Conservation (phyloP, 2,113 vertebrate genomes). For the Pteropus alecto region DNA sequence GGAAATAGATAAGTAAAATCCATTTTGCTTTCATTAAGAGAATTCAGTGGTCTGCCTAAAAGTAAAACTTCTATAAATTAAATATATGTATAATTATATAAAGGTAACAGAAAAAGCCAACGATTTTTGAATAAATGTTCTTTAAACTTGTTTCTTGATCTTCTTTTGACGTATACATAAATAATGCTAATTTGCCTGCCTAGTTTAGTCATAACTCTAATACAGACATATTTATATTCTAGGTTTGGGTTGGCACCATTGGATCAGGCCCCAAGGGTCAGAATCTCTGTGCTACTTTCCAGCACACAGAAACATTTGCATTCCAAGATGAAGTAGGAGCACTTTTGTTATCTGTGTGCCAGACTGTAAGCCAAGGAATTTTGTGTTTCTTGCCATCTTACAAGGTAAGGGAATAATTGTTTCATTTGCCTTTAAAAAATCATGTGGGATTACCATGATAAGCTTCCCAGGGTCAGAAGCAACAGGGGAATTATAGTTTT, state of each 20-base stretch:
- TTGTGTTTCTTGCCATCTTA: slow-evolving; percentile 98
- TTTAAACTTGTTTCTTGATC: background rate
- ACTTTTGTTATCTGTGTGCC: slow-evolving; percentile 91
- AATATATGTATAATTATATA: background rate
- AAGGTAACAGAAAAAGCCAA: background rate
- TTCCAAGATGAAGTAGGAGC: slow-evolving; percentile 97
- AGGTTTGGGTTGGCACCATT: slow-evolving; percentile 98
- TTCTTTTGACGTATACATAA: background rate
- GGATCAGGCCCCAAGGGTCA: slow-evolving; percentile 91
- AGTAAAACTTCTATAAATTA: background rate
- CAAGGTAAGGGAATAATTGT: slow-evolving; percentile 86
- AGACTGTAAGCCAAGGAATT: slow-evolving; percentile 89
- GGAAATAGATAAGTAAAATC: background rate
- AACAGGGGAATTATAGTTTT: background rate
- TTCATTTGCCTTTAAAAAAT: slow-evolving; percentile 2
- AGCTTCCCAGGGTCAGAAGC: background rate
- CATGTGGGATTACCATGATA: background rate
- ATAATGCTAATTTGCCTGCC: slow-evolving; percentile 5
- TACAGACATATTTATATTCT: background rate
- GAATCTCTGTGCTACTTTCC: slow-evolving; percentile 93
- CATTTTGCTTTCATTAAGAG: background rate
- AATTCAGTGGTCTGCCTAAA: background rate
- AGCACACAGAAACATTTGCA: slow-evolving; percentile 92
- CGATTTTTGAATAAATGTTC: slow-evolving; percentile 35
- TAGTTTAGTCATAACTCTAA: slow-evolving; percentile 9